Conservation (phyloP, 2,113 vertebrate species). For the Aegithalos caudatus region DNA sequence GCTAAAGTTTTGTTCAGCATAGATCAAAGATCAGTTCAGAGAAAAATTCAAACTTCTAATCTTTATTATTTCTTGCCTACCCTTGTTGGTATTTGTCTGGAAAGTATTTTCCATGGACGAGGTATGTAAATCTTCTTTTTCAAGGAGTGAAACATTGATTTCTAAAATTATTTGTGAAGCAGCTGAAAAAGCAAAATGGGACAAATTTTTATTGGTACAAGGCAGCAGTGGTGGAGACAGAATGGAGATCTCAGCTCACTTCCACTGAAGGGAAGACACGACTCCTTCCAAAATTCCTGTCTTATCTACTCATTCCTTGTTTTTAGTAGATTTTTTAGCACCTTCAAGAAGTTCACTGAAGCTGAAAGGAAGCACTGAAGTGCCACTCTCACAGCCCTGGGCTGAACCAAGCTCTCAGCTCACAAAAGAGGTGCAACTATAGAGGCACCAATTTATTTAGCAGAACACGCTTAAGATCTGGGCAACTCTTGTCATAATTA, state of each 20-base stretch:
- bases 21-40: background rate
- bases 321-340: background rate
- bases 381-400: background rate
- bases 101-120: background rate
- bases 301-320: background rate
- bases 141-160: background rate
- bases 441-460: background rate
- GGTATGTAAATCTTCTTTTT: background rate
- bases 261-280: background rate
- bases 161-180: background rate
- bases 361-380: background rate
- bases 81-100: background rate
- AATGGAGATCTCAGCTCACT: accelerated
- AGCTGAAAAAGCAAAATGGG: background rate
- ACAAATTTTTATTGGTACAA: background rate
- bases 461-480: background rate
- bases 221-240: background rate
- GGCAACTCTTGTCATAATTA: background rate
- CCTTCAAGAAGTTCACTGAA: background rate
- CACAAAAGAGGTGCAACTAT: background rate
- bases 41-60: background rate
- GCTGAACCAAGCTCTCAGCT: background rate
- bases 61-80: background rate
- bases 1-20: background rate
- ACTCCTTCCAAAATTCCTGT: background rate